phyloP scores from a whole-genome alignment of 2,113 vertebrate genomes.

The Cyanocitta stelleri region DNA sequence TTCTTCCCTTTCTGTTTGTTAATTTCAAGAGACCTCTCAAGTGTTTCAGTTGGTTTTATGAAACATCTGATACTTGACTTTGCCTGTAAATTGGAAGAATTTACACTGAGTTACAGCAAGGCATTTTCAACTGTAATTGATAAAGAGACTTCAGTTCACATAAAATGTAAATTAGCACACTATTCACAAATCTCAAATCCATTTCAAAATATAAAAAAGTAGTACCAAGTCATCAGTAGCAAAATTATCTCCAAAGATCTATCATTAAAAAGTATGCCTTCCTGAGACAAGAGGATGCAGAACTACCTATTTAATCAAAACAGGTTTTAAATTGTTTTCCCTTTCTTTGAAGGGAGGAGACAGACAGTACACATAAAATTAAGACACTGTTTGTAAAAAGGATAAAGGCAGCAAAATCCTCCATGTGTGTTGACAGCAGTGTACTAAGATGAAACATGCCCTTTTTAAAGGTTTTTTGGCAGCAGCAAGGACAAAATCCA shows the following conservation, averaged over 20 bases:
- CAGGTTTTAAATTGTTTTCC: neutral
- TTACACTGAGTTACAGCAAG: neutral
- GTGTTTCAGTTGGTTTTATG: constrained; percentile 88
- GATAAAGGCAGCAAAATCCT: neutral
- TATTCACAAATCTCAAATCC: neutral
- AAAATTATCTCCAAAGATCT: neutral
- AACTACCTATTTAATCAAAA: neutral
- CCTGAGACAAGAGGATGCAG: neutral
- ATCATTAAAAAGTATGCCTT: neutral
- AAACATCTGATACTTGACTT: constrained; percentile 87
- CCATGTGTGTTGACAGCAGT: neutral
- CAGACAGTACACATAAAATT: neutral
- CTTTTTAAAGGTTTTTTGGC: neutral
- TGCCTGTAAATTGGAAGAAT: constrained; percentile 61
- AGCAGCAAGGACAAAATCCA: neutral
- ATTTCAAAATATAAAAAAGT: neutral
- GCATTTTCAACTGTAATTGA: neutral
- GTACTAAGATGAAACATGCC: neutral
- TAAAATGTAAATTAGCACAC: neutral
- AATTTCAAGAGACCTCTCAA: constrained; percentile 94
- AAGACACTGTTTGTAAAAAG: neutral
- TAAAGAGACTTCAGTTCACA: neutral
- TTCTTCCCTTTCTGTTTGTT: constrained; percentile 91
- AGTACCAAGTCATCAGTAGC: neutral
- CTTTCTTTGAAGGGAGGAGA: neutral